Evolutionary conservation across 23 tunicate species (phyloP).

Genomic region (Ciona savignyi): DNA sequence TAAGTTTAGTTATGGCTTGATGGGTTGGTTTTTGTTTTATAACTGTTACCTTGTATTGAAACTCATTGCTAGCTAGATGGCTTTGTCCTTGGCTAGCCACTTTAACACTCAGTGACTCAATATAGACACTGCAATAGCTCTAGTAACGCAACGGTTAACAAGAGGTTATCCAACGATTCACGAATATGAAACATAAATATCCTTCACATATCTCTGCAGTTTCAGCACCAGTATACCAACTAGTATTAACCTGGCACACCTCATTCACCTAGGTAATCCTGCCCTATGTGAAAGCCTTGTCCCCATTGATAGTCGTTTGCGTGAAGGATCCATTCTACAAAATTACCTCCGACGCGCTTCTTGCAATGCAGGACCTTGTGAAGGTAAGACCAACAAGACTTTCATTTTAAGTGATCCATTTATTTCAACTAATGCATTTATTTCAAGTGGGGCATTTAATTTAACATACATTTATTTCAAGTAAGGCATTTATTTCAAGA

Average conservation of each 20-base stretch:
- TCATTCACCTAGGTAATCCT: conserved; percentile 38
- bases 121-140: no score
- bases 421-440: background rate
- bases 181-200: no score
- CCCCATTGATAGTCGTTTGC: conserved; percentile 54
- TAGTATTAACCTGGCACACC: background rate
- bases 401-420: background rate
- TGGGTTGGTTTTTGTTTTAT: background rate
- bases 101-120: no score
- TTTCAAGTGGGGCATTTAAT: background rate
- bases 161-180: no score
- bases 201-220: background rate
- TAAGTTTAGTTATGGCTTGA: background rate
- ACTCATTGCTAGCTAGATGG: no score
- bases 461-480: no score
- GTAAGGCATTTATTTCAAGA: no score
- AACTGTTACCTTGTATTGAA: background rate
- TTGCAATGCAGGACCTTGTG: conserved; percentile 78
- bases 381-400: conserved; percentile 32
- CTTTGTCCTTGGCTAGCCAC: no score
- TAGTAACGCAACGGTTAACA: no score
- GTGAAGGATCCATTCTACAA: conserved; percentile 85
- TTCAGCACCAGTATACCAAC: background rate
- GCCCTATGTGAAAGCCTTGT: conserved; percentile 42
- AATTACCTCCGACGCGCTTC: conserved; percentile 88